A percentile compares a stretch with the other conserved stretches of the same genome.
phyloP scores from a whole-genome alignment of 1,140 invertebrate species.

The Ceratina japonica region DNA sequence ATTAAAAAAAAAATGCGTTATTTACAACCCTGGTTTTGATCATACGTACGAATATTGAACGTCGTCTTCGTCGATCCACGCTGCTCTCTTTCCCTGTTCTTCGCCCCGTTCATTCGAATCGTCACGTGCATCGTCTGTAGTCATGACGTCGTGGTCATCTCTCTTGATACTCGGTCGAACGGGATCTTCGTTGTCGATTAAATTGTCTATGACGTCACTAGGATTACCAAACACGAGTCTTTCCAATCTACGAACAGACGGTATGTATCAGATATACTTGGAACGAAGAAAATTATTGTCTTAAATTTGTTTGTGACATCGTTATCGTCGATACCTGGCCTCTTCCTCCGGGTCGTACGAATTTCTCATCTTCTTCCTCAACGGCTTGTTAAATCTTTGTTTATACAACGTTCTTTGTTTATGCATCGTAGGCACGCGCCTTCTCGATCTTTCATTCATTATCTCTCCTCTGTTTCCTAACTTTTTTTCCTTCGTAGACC shows the following conservation, averaged over 20 bases:
- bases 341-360: constrained; percentile 67
- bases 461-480: not conserved
- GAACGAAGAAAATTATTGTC: too few relatives aligned
- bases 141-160: constrained; percentile 22
- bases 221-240: constrained; percentile 68
- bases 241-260: constrained; percentile 63
- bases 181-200: constrained; percentile 43
- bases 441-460: too few relatives aligned
- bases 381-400: constrained; percentile 22
- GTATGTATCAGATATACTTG: not conserved
- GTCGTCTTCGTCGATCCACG: constrained; percentile 87
- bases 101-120: constrained; percentile 16
- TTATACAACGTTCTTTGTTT: constrained; percentile 29
- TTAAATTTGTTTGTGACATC: too few relatives aligned
- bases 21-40: too few relatives aligned
- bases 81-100: constrained; percentile 72
- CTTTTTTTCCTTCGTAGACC: too few relatives aligned
- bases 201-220: constrained; percentile 63
- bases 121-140: constrained; percentile 1
- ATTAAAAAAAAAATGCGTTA: too few relatives aligned
- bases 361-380: constrained; percentile 47
- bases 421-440: not conserved
- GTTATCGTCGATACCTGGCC: constrained; percentile 59
- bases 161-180: constrained; percentile 48
- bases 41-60: constrained; percentile 73